phyloP scores from a whole-genome alignment of 2,113 vertebrate species.

The Plectropomus leopardus region DNA sequence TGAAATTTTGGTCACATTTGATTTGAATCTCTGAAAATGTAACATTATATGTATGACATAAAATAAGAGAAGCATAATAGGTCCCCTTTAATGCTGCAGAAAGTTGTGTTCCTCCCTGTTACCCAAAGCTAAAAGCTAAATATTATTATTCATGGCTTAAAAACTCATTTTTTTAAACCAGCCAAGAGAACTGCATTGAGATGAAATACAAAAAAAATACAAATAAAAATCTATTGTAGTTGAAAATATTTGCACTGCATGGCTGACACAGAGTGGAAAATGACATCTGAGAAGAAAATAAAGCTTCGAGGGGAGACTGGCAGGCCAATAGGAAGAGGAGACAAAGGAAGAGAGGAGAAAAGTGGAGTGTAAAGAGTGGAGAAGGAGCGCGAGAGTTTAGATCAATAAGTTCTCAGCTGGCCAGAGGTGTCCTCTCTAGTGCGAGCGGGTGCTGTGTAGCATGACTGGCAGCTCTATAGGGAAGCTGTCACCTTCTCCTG shows the following conservation, averaged over 20 bases:
- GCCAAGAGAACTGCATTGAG: slow-evolving; percentile 7
- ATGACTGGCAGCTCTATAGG: slow-evolving; percentile 81
- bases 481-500: slow-evolving; percentile 79
- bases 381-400: slow-evolving; percentile 58
- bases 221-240: slow-evolving; percentile 16
- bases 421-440: slow-evolving; percentile 70
- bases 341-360: slow-evolving; percentile 40
- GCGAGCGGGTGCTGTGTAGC: slow-evolving; percentile 60
- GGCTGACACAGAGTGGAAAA: slow-evolving; percentile 17
- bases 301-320: slow-evolving; percentile 44
- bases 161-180: slow-evolving; percentile 10
- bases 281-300: slow-evolving; percentile 40
- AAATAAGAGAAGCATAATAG: no score
- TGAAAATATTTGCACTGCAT: slow-evolving; percentile 5
- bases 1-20: no score
- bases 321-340: slow-evolving; percentile 42
- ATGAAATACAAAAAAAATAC: not conserved
- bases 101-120: not conserved
- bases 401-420: slow-evolving; percentile 75
- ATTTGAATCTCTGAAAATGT: no score
- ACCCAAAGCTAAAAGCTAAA: not conserved
- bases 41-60: no score
- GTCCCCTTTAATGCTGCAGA: no score
- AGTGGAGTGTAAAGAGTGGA: slow-evolving; percentile 45
- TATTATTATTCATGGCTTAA: slow-evolving; percentile 16